Conservation (phyloP, 1,140 invertebrate species). For the Micrasema minimum region DNA sequence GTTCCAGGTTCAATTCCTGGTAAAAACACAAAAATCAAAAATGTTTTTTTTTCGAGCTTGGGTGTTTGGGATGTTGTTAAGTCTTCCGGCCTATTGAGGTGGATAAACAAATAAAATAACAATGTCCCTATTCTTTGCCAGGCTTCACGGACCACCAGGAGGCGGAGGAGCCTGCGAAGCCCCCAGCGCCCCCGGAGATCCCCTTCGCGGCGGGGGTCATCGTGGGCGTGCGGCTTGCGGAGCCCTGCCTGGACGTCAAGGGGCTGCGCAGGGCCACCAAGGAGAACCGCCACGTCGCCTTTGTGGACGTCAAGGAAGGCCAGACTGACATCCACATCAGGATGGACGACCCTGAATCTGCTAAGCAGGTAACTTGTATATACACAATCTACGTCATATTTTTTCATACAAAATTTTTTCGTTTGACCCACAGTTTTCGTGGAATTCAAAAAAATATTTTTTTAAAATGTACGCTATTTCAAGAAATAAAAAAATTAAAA, state of each 20-base stretch:
- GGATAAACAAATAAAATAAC: too few species aligned
- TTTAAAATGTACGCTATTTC: too few species aligned
- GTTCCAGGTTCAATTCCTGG: too few species aligned
- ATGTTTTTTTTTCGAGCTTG: too few species aligned
- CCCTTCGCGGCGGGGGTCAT: constrained; percentile 67
- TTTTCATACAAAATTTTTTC: not conserved
- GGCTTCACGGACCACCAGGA: not conserved
- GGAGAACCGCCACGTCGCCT: constrained; percentile 68
- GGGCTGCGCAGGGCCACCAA: constrained; percentile 74
- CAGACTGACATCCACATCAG: constrained; percentile 69
- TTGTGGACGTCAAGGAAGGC: constrained; percentile 74
- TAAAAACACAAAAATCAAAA: too few species aligned
- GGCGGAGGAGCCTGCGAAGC: not conserved
- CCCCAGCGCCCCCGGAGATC: constrained; percentile 44
- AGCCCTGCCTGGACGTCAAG: constrained; percentile 71
- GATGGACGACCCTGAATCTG: constrained; percentile 69
- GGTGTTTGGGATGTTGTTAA: too few species aligned
- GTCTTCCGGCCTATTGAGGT: too few species aligned
- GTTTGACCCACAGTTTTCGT: not conserved
- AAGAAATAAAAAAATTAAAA: not conserved
- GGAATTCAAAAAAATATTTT: not conserved
- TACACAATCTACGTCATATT: too few species aligned
- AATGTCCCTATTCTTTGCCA: not conserved
- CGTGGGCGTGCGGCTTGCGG: constrained; percentile 70
- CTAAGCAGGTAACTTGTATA: constrained; percentile 62